These are phyloP conservation scores for Graptemys geographica DNA, from an alignment of 2,797 vertebrate genomes.

Conservation along the genomic window DNA sequence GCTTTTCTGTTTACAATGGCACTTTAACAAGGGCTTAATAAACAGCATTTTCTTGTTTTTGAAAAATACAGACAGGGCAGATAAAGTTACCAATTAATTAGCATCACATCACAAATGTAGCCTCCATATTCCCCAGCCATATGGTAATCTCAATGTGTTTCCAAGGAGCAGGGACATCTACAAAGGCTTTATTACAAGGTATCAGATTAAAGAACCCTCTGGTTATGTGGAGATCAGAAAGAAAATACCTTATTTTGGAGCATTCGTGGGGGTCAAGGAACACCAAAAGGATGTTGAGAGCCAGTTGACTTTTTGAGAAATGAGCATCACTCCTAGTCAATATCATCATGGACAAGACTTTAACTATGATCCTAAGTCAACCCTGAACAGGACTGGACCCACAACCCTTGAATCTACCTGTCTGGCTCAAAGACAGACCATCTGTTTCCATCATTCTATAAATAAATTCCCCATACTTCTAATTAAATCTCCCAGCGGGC, in stretches of 20 bases:
- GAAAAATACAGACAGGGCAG: constrained; percentile 37
- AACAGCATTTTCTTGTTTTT: background rate
- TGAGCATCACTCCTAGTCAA: background rate
- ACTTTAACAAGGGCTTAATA: constrained; percentile 11
- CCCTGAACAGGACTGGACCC: background rate
- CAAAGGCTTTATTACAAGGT: constrained; percentile 33
- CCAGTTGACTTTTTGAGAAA: background rate
- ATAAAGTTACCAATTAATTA: constrained; percentile 42
- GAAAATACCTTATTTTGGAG: background rate
- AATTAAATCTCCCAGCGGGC: background rate
- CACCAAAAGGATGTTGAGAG: background rate
- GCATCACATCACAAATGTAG: constrained; percentile 6
- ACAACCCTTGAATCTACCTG: background rate
- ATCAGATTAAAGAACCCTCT: background rate
- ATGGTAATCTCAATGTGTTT: constrained; percentile 13
- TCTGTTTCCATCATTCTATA: background rate
- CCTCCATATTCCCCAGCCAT: constrained; percentile 48
- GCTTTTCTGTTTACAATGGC: background rate
- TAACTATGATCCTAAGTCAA: rapidly evolving
- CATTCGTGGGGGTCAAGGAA: background rate
- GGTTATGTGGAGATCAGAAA: background rate
- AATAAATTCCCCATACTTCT: background rate
- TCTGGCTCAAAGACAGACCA: background rate
- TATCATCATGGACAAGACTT: rapidly evolving
- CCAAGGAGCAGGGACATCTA: constrained; percentile 13